Base-by-base conservation (phyloP, 2,888 invertebrate species). In the Trisateles emortualis region DNA sequence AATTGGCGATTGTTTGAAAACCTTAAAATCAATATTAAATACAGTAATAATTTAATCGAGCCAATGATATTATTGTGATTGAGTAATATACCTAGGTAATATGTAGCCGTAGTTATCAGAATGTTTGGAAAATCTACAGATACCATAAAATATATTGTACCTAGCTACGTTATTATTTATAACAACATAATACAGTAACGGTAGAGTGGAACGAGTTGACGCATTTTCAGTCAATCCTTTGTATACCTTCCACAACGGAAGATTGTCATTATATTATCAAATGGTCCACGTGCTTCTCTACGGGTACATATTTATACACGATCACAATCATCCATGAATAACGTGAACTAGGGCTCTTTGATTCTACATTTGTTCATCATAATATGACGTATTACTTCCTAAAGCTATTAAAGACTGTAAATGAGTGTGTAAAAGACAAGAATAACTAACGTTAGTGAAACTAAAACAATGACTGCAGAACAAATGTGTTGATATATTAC, bases 211-310 rank as follows among this genome's bases (percentile, higher is more conserved):
- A 24, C 44, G 24, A n/a, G 40, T 52, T 29, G 35, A 13, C 14
- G 13, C 49, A 56, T 64, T 71, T 71, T 70, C 68, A 72, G 61
- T 63, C 55, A 68, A 26, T 69, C 81, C 78, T 84, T 87, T 87
- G 86, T 87, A 38, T 43, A 69, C 77, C 83, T 62, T 68, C 76
- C 75, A 80, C 75, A 83, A 86, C 87, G 87, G 88, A 88, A 88
- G 82, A 86, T 83, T 76, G 77, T 83, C 81, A 88, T 88, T 87
- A 88, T 71, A 75, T 76, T 83, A 83, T 81, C 80, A 83, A 80
- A 79, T 78, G 72, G 76, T 74, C 70, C 79, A 74, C 76, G 76
- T 74, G 72, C 68, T 64, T 68, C 70, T 69, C 54, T 72, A 67
- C n/a, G n/a, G n/a, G n/a, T n/a, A n/a, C n/a, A n/a, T n/a, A n/a